Evolutionary conservation across 2,797 vertebrate species (phyloP), one percentile per base, ranked within the genome.

Genomic region (Huso huso): DNA sequence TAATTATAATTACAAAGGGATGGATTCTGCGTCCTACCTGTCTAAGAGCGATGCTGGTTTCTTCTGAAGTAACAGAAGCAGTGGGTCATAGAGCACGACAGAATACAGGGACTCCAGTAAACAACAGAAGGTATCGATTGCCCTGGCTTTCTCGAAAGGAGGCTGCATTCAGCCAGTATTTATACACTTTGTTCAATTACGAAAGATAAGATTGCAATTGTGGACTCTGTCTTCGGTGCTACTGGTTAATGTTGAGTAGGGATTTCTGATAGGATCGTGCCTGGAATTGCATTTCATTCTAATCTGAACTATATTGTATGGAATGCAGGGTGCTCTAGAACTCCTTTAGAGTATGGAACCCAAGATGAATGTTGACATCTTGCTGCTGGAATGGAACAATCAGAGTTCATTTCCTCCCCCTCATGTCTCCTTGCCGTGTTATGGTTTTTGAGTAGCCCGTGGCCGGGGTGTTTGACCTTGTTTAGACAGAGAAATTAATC

Each of bases 61-160:
- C 23, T 37, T 4, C 23, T 3, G 23, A 37, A 37, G 23, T 37
- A 37, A 37, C 23, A 37, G 23, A 37, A 37, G 23, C 23, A 37
- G 23, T 37, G 23, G 23, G 23, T 37, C 23, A 37, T 1, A 37
- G 0, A 37, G 23, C 23, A 37, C 23, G 23, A 37, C 23, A 37
- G 23, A 3, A 37, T 37, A 37, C 23, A 37, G 23, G 23, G 23
- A 37, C 23, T 37, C 23, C 23, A 37, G 80, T 84, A 87, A 88
- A 86, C 86, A 86, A 88, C 84, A 86, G 86, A 84, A 89, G 72
- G 68, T 83, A 90, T 90, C 66, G 86, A 90, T 88, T 74, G 74
- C 65, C 79, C 83, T 66, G 66, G 79, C 73, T 84, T 79, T 15
- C 77, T 80, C 82, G 85, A 83, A 79, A 83, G 77, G 81, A 82